Evolutionary conservation across 2,797 vertebrate species (phyloP), one percentile per base, ranked within the genome.

Genomic region (Coluber constrictor): DNA sequence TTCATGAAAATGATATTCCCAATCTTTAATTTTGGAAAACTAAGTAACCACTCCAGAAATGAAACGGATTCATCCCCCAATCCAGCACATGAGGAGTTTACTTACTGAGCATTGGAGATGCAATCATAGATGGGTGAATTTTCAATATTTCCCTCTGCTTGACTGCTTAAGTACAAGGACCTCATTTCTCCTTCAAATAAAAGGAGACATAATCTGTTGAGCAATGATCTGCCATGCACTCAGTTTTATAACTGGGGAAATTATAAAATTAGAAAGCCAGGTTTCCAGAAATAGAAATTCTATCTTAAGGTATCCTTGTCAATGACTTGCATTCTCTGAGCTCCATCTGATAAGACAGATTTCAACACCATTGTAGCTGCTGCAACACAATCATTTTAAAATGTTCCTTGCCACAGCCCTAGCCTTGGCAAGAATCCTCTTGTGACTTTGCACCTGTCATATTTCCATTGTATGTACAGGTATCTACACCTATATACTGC

Each of bases 121-220:
- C 96, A 94, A 90, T 97, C 97, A 32, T 92, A 95, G 51, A 96
- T 96, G 8, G 96, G 95, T 6, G 94, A 96, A 90, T 96, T 96
- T 93, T 95, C 96, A 79, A 95, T 94, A 89, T 95, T 95, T 95
- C 95, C 97, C 95, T 98, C 98, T 91, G 96, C 97, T 96, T 97
- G 97, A 96, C 96, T 97, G 94, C 97, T 98, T 93, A 98, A 93
- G 88, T 98, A 98, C 94, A 97, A 98, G 93, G 98, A 98, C 91
- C 95, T 96, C 95, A 98, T 97, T 94, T 98, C 98, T 43, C 98
- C 98, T 98, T 96, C 5, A 94, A 63, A 4, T 25, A 32, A 37
- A 95, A 90, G 66, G 59, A 92, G 51, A 8, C 20, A 87, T 37
- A 90, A 29, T 90, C 88, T 92, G 88, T 92, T 95, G 66, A 89